These are phyloP conservation scores for Cenopis cana DNA, from an alignment of 2,888 invertebrate species.

Conservation along the genomic window DNA sequence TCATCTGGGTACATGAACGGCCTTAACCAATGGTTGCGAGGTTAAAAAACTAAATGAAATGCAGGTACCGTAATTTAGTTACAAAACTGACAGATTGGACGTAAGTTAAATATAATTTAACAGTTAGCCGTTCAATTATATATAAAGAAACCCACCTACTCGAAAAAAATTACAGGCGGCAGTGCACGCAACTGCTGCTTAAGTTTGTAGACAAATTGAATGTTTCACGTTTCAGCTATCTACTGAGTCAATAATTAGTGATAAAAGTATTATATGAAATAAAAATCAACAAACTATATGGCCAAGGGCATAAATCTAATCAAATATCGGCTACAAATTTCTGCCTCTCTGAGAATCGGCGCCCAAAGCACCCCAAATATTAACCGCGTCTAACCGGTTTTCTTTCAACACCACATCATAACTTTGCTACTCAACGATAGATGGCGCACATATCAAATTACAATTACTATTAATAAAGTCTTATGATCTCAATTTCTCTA, in stretches of 20 bases:
- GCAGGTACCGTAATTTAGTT: too few relatives aligned
- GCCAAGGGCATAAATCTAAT: background rate
- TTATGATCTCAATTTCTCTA: background rate
- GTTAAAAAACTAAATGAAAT: too few relatives aligned
- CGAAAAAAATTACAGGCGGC: too few relatives aligned
- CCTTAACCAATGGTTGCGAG: too few relatives aligned
- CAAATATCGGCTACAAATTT: background rate
- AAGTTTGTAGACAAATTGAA: too few relatives aligned
- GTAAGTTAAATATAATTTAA: too few relatives aligned
- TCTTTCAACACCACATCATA: conserved; percentile 8
- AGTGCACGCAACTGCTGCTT: too few relatives aligned
- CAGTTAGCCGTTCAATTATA: too few relatives aligned
- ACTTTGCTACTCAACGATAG: conserved; percentile 49
- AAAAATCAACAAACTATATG: background rate
- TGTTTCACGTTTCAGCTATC: too few relatives aligned
- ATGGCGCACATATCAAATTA: conserved; percentile 44
- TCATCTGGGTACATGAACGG: too few relatives aligned
- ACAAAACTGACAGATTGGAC: too few relatives aligned
- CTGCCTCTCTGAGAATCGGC: conserved; percentile 16
- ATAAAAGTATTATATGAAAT: background rate
- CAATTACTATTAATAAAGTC: background rate
- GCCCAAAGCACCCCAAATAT: conserved; percentile 33
- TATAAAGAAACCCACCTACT: too few relatives aligned
- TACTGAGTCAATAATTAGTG: background rate
- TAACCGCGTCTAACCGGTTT: conserved; percentile 31